Percentiles rank a stretch among this genome's conserved stretches.
phyloP scores from a whole-genome alignment of 2,113 vertebrate genomes.

The Chaetodon trifascialis region DNA sequence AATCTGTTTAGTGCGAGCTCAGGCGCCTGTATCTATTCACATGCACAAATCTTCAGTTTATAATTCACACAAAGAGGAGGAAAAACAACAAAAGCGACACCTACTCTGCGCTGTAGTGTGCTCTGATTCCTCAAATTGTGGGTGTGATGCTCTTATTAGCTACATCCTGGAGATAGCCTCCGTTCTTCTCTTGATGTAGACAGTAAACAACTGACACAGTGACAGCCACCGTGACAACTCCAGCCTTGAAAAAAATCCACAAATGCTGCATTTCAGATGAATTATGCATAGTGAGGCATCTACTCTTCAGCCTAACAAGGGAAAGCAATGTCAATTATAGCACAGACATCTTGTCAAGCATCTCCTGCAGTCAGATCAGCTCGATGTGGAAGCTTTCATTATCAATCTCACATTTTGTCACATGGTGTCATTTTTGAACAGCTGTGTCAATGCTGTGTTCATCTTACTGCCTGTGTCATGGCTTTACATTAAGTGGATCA shows the following conservation, averaged over 20 bases:
- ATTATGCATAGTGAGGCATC: conserved; percentile 68
- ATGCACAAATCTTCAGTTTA: background rate
- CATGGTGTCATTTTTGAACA: background rate
- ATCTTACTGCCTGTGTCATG: background rate
- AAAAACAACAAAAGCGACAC: background rate
- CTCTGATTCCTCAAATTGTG: conserved; percentile 31
- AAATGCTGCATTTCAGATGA: conserved; percentile 64
- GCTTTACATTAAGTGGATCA: background rate
- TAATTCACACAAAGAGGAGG: background rate
- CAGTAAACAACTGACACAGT: conserved; percentile 40
- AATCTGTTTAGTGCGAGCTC: background rate
- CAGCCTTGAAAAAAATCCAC: conserved; percentile 31
- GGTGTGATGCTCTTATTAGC: conserved; percentile 44
- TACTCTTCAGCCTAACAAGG: conserved; percentile 72
- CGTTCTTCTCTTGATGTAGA: conserved; percentile 8
- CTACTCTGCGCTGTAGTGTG: conserved; percentile 9
- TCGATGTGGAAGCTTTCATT: conserved; percentile 9
- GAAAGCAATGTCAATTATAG: conserved; percentile 65
- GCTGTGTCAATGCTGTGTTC: background rate
- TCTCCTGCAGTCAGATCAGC: conserved; percentile 23
- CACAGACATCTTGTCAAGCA: conserved; percentile 47
- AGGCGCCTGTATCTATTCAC: background rate
- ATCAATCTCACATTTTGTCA: conserved; percentile 18
- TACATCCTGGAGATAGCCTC: conserved; percentile 36
- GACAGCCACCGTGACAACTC: conserved; percentile 16